These are phyloP conservation scores for Tryphoninae sp. DNA, from an alignment of 2,888 invertebrate genomes.

Conservation along the genomic window DNA sequence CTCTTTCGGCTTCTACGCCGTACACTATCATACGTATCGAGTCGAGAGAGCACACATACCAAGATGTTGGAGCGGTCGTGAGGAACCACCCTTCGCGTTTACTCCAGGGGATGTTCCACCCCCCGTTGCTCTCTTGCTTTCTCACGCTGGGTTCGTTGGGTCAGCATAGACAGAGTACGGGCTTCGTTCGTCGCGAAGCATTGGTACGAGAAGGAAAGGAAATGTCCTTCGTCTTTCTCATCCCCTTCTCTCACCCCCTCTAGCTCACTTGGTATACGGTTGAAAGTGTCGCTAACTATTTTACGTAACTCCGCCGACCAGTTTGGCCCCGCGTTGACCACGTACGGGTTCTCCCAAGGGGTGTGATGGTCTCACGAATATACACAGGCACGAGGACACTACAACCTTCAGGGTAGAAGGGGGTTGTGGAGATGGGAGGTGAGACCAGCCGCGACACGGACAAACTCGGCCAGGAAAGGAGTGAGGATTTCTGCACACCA, in stretches of 20 bases:
- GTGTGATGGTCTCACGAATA: slow-evolving; percentile 29
- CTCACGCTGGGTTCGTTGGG: slow-evolving; percentile 47
- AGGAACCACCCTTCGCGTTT: slow-evolving; percentile 35
- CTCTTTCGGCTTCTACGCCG: slow-evolving; percentile 19
- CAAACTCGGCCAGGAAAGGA: slow-evolving; percentile 56
- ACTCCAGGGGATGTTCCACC: slow-evolving; percentile 41
- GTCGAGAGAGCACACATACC: neutral
- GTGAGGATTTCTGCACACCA: slow-evolving; percentile 42
- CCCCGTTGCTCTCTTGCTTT: slow-evolving; percentile 45
- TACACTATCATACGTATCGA: neutral
- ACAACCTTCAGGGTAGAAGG: slow-evolving; percentile 38
- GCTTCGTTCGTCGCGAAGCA: slow-evolving; percentile 31
- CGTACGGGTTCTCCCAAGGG: slow-evolving; percentile 80
- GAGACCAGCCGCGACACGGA: slow-evolving; percentile 63
- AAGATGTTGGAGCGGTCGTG: slow-evolving; percentile 27
- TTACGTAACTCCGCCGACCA: slow-evolving; percentile 81
- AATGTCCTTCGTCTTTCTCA: slow-evolving; percentile 33
- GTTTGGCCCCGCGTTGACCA: slow-evolving; percentile 81
- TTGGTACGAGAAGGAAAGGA: slow-evolving; percentile 56
- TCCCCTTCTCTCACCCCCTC: slow-evolving; percentile 18
- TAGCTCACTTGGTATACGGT: slow-evolving; percentile 51
- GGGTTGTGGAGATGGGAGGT: slow-evolving; percentile 33
- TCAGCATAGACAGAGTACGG: slow-evolving; percentile 31
- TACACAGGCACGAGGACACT: neutral
- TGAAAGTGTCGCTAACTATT: slow-evolving; percentile 82